Percentiles rank a stretch among this genome's conserved stretches.
These are phyloP conservation scores for Hylaeus volcanicus DNA, from an alignment of 1,140 invertebrate species.

Conservation along the genomic window DNA sequence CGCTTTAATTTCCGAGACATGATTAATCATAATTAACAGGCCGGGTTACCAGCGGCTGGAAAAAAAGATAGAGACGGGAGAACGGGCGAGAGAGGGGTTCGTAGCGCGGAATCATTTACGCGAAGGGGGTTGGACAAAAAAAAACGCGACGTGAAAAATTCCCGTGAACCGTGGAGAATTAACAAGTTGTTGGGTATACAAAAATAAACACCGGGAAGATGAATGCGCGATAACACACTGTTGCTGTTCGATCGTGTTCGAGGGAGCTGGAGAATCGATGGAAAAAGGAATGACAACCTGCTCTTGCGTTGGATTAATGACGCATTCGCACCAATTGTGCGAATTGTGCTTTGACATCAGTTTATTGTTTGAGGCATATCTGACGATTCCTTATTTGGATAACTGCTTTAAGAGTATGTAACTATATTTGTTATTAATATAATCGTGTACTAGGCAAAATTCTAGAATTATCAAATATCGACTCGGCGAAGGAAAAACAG, in stretches of 20 bases:
- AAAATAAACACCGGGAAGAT: constrained; percentile 38
- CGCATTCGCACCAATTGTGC: no score
- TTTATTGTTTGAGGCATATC: no score
- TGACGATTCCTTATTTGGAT: no score
- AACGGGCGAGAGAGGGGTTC: not conserved
- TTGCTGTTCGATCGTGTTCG: not conserved
- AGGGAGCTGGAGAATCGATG: not conserved
- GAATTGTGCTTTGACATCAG: no score
- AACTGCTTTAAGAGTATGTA: no score
- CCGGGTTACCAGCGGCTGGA: constrained; percentile 58
- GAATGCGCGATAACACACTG: constrained; percentile 18
- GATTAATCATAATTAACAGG: constrained; percentile 80
- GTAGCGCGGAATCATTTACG: constrained; percentile 35
- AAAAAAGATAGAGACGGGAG: constrained; percentile 39
- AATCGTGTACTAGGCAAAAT: no score
- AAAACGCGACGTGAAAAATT: constrained; percentile 18
- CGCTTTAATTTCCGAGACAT: constrained; percentile 79
- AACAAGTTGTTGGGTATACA: constrained; percentile 43
- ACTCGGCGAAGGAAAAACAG: no score
- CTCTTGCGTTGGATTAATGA: no score
- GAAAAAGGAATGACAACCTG: not conserved
- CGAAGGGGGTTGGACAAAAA: not conserved
- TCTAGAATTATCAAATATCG: no score
- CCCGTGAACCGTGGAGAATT: constrained; percentile 14
- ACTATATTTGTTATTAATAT: no score